Conservation (phyloP, 2,113 vertebrate genomes). For the Pristiophorus japonicus region DNA sequence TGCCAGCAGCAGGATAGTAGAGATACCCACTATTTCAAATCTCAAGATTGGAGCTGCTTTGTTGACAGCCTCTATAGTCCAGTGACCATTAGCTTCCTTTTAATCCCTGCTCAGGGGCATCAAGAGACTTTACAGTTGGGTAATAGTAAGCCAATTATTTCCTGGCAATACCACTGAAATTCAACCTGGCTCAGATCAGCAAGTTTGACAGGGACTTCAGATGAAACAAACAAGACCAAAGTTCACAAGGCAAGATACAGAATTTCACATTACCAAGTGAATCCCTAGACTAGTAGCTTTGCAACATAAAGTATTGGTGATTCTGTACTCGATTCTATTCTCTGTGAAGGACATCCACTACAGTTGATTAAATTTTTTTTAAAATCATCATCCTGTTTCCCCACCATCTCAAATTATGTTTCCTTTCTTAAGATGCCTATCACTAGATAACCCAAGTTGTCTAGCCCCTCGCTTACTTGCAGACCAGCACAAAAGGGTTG, state of each 20-base stretch:
- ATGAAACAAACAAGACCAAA: background rate
- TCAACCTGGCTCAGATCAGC: background rate
- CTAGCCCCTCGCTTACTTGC: background rate
- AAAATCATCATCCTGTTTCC: background rate
- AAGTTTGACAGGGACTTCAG: background rate
- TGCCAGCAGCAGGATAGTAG: too few relatives aligned
- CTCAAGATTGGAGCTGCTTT: too few relatives aligned
- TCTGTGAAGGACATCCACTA: background rate
- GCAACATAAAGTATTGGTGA: background rate
- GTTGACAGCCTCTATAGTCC: background rate
- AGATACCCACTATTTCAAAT: too few relatives aligned
- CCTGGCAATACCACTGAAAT: background rate
- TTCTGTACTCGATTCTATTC: background rate
- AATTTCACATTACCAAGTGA: background rate
- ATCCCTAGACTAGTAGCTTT: background rate
- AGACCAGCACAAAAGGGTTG: background rate
- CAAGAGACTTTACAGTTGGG: background rate
- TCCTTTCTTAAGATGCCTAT: background rate
- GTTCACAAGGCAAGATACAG: background rate
- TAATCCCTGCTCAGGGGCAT: background rate
- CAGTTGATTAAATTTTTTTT: background rate
- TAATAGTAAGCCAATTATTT: background rate
- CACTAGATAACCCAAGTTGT: background rate
- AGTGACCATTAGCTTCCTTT: background rate
- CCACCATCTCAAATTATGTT: background rate